Evolutionary conservation across 2,797 vertebrate genomes (phyloP).

Genomic region (Stomatorhinus walkeri): DNA sequence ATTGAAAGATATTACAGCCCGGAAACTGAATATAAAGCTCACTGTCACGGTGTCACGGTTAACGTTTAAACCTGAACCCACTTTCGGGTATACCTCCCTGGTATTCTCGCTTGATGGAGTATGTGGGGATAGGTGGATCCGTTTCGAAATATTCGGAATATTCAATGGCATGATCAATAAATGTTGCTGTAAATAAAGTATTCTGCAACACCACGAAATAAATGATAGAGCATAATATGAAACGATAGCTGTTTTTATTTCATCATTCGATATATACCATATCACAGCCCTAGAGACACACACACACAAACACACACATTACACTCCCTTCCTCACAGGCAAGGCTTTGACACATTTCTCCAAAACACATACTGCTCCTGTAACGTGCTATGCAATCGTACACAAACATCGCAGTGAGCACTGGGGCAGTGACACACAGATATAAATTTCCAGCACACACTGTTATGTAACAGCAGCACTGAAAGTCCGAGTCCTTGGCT

Average conservation of each 20-base stretch:
- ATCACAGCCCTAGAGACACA: background rate
- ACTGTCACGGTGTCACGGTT: too few species aligned
- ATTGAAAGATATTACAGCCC: too few species aligned
- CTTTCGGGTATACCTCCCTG: background rate
- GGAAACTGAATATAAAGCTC: too few species aligned
- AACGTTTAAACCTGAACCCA: background rate
- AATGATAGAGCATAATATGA: too few species aligned
- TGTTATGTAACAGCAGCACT: background rate
- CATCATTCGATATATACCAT: background rate
- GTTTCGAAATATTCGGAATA: background rate
- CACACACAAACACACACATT: background rate
- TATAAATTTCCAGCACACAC: background rate
- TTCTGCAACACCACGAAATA: background rate
- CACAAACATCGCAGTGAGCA: background rate
- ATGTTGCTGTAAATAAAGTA: background rate
- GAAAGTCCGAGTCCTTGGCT: background rate
- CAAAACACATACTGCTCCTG: background rate
- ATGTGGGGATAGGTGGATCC: background rate
- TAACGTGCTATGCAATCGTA: background rate
- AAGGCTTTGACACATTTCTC: background rate
- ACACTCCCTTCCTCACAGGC: background rate
- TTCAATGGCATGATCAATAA: background rate
- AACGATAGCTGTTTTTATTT: background rate
- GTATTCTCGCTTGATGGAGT: background rate
- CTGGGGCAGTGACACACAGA: background rate